These are phyloP conservation scores for Acinonyx jubatus DNA, from an alignment of 2,113 vertebrate genomes.

Conservation along the genomic window DNA sequence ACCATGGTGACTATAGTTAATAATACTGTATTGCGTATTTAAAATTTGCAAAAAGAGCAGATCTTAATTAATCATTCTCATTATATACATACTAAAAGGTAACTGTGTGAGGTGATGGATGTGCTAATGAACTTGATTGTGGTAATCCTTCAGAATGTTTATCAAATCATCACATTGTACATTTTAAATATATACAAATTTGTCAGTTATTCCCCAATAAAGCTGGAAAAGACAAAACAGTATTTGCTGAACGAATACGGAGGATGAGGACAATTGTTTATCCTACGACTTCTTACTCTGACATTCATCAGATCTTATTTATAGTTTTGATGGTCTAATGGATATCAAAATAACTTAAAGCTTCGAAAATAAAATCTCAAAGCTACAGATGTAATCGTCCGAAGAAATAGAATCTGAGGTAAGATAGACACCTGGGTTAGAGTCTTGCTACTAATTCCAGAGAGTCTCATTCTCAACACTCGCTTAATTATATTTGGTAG, in stretches of 20 bases:
- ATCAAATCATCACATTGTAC: not conserved
- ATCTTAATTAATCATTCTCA: not conserved
- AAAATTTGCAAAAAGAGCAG: not conserved
- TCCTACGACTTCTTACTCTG: not conserved
- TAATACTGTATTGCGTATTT: not conserved
- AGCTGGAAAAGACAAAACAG: not conserved
- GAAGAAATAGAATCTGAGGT: constrained; percentile 14
- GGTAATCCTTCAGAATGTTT: not conserved
- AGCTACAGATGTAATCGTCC: not conserved
- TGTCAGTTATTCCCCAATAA: not conserved
- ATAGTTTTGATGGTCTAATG: not conserved
- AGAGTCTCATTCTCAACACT: not conserved
- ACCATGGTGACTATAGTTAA: not conserved
- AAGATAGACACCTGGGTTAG: not conserved
- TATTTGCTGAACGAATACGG: not conserved
- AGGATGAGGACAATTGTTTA: not conserved
- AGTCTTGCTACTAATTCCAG: not conserved
- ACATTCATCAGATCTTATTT: not conserved
- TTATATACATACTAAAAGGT: not conserved
- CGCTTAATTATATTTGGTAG: not conserved
- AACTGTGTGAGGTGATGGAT: not conserved
- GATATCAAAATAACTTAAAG: constrained; percentile 56
- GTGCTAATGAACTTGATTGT: not conserved
- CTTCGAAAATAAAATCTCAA: constrained; percentile 58
- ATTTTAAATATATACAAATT: not conserved